phyloP scores from a whole-genome alignment of 2,113 vertebrate genomes.

The Crotalus viridis region DNA sequence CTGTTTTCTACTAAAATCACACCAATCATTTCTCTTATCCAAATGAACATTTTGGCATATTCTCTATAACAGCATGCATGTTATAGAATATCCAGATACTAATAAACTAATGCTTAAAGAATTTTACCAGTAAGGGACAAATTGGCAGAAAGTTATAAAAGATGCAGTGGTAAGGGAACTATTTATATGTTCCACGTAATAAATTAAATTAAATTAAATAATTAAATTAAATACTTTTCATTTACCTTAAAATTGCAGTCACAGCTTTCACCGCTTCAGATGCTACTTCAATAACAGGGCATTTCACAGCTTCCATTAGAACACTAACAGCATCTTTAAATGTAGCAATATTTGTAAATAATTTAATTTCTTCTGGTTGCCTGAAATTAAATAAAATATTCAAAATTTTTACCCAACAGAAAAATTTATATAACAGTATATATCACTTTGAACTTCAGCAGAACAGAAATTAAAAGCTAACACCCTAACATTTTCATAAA shows the following conservation, averaged over 20 bases:
- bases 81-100: background rate
- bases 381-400: constrained; percentile 61
- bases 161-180: background rate
- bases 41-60: background rate
- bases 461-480: background rate
- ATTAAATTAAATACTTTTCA: background rate
- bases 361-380: constrained; percentile 81
- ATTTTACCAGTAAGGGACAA: background rate
- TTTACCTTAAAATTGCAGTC: constrained; percentile 83
- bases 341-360: constrained; percentile 79
- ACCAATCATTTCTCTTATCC: background rate
- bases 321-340: constrained; percentile 76
- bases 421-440: background rate
- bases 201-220: background rate
- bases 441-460: background rate
- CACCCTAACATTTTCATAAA: background rate
- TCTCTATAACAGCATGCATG: background rate
- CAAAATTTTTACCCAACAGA: background rate
- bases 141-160: background rate
- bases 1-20: background rate
- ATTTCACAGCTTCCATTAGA: constrained; percentile 76
- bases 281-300: constrained; percentile 79
- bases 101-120: background rate
- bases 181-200: background rate
- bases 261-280: constrained; percentile 76